Conservation (phyloP, 2,797 vertebrate species). For the Pipistrellus pygmaeus region DNA sequence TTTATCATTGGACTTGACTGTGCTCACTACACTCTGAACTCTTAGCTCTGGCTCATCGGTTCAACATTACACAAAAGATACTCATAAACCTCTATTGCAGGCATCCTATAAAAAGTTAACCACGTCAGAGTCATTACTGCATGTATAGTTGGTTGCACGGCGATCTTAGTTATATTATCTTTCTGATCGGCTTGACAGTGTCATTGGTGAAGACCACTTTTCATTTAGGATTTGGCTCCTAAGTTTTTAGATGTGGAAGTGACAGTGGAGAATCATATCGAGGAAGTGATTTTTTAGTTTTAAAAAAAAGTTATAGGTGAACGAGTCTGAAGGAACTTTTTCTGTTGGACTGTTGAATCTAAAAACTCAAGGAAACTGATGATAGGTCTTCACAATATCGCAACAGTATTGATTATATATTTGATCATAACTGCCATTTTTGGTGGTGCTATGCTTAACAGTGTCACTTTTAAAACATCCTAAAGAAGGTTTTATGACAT, state of each 20-base stretch:
- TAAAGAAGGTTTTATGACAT: background rate
- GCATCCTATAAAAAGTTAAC: constrained; percentile 21
- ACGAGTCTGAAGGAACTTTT: constrained; percentile 63
- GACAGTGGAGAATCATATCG: constrained; percentile 54
- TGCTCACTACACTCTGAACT: background rate
- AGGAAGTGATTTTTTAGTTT: constrained; percentile 61
- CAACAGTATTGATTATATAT: constrained; percentile 2
- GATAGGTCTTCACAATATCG: background rate
- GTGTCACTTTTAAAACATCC: constrained; percentile 34
- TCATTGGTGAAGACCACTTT: constrained; percentile 33
- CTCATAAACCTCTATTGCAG: constrained; percentile 26
- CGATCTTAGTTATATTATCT: background rate
- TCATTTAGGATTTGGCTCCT: constrained; percentile 21
- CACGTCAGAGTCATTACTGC: background rate
- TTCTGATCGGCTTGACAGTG: constrained; percentile 39
- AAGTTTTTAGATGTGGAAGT: constrained; percentile 47
- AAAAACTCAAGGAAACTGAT: constrained; percentile 17
- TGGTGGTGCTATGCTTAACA: background rate
- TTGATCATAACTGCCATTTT: constrained; percentile 19
- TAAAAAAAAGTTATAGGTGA: constrained; percentile 23
- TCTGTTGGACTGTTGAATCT: constrained; percentile 40
- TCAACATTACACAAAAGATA: background rate
- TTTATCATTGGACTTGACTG: background rate
- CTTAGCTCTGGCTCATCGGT: constrained; percentile 49
- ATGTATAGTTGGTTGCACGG: background rate